These are phyloP conservation scores for Polietes domitor DNA, from an alignment of 2,888 invertebrate species.

Conservation along the genomic window DNA sequence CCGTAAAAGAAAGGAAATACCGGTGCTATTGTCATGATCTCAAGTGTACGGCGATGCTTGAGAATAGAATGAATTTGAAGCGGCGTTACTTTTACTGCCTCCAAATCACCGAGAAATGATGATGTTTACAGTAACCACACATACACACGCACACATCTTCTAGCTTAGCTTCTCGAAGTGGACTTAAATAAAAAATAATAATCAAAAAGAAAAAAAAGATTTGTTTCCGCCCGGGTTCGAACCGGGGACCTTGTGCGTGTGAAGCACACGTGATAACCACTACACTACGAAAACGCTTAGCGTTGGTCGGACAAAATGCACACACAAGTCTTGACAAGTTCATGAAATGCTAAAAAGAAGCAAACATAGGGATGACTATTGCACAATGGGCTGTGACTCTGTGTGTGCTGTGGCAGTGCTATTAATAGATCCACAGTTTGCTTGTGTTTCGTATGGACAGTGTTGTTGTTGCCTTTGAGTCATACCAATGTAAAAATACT, in stretches of 20 bases:
- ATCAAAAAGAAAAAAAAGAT: not conserved
- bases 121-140: not conserved
- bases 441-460: not conserved
- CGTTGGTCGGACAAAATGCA: not conserved
- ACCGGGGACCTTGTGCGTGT: slow-evolving; percentile 76
- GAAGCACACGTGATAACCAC: slow-evolving; percentile 77
- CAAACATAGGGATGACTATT: not conserved
- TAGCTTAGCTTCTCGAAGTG: not conserved
- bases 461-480: not conserved
- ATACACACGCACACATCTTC: not conserved
- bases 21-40: slow-evolving; percentile 10
- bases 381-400: not conserved
- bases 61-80: slow-evolving; percentile 4
- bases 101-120: not conserved
- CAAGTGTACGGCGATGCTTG: not conserved
- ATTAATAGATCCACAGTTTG: not conserved
- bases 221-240: slow-evolving; percentile 76
- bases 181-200: not conserved
- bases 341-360: too few species aligned
- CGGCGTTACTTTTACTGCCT: slow-evolving; percentile 1
- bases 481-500: too few species aligned
- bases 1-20: not conserved
- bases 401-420: not conserved
- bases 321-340: not conserved
- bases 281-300: slow-evolving; percentile 69